phyloP scores from a whole-genome alignment of 53 echinoderm and acorn worm species.

The Apostichopus leukothele region DNA sequence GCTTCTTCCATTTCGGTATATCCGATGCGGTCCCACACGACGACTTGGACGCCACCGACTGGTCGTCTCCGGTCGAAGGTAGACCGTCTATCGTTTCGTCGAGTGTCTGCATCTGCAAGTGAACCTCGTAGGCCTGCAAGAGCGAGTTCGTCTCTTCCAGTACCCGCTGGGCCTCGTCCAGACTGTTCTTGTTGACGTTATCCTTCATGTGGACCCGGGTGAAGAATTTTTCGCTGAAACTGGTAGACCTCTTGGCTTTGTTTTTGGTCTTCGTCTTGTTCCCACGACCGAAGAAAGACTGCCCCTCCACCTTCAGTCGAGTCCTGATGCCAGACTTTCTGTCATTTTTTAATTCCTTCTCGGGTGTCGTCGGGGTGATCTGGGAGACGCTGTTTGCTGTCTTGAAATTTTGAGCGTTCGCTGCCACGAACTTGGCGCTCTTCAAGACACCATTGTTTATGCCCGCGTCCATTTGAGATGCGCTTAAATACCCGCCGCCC shows the following conservation, averaged over 20 bases:
- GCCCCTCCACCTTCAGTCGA: constrained; percentile 18
- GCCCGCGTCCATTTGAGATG: background rate
- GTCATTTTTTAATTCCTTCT: constrained; percentile 1
- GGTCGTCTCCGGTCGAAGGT: constrained; percentile 57
- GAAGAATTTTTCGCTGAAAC: constrained; percentile 43
- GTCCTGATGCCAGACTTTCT: constrained; percentile 8
- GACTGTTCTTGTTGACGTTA: constrained; percentile 51
- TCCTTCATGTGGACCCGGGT: constrained; percentile 19
- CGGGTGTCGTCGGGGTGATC: background rate
- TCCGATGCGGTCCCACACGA: constrained; percentile 61
- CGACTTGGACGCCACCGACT: constrained; percentile 49
- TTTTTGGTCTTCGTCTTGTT: constrained; percentile 22
- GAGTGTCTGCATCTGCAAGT: constrained; percentile 59
- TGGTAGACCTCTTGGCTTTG: constrained; percentile 33
- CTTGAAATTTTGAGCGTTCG: constrained; percentile 65
- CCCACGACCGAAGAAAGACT: constrained; percentile 24
- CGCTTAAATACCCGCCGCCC: background rate
- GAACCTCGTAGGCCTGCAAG: constrained; percentile 69
- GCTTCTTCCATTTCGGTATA: constrained; percentile 53
- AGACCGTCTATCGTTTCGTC: constrained; percentile 69
- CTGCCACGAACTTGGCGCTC: constrained; percentile 74
- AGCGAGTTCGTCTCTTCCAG: constrained; percentile 61
- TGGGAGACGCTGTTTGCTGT: constrained; percentile 48
- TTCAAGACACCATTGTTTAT: constrained; percentile 60
- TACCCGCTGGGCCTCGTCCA: constrained; percentile 60